Evolutionary conservation across 2,888 invertebrate genomes (phyloP).

Genomic region (Chaitophorus viminalis): DNA sequence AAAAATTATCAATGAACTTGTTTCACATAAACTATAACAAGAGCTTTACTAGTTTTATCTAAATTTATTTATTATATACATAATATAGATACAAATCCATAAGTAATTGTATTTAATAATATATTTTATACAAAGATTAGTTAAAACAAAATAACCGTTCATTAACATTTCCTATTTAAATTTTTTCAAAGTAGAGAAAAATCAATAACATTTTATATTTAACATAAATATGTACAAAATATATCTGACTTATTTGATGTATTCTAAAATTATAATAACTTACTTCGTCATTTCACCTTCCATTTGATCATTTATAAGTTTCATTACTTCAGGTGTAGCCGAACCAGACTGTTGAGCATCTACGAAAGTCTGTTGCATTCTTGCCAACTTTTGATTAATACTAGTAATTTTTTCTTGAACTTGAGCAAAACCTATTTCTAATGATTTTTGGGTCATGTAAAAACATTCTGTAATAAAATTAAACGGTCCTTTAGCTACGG

Average conservation of each 20-base stretch:
- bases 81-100: too few species aligned
- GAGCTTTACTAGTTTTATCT: too few species aligned
- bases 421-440: conserved; percentile 81
- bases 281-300: conserved; percentile 76
- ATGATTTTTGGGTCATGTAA: conserved; percentile 86
- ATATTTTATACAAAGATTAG: too few species aligned
- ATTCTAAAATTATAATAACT: background rate
- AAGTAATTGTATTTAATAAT: too few species aligned
- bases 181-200: too few species aligned
- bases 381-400: conserved; percentile 75
- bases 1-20: background rate
- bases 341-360: conserved; percentile 63
- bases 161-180: too few species aligned
- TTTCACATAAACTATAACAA: background rate
- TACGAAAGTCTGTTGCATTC: conserved; percentile 71
- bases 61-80: too few species aligned
- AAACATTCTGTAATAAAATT: conserved; percentile 92
- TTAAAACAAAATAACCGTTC: too few species aligned
- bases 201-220: too few species aligned
- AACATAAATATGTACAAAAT: too few species aligned
- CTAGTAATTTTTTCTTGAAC: conserved; percentile 76
- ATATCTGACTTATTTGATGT: background rate
- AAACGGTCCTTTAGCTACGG: conserved; percentile 63
- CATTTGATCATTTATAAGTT: conserved; percentile 70
- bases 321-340: conserved; percentile 58